phyloP scores from a whole-genome alignment of 2,797 vertebrate genomes.

The Bradypodion ventrale region DNA sequence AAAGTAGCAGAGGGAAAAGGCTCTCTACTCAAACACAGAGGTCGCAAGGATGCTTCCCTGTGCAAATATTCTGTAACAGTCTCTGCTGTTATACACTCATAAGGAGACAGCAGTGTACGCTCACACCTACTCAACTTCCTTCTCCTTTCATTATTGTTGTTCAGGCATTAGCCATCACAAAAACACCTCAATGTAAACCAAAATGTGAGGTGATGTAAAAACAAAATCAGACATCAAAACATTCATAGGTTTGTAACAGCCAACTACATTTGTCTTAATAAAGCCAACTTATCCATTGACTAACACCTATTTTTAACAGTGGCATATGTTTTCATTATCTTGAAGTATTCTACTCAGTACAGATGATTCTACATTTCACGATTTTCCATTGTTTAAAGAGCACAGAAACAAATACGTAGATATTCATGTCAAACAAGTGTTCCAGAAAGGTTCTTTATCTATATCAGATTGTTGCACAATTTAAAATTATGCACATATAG shows the following conservation, averaged over 20 bases:
- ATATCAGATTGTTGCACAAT: no score
- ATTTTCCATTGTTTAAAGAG: neutral
- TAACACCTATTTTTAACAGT: neutral
- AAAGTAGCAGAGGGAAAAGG: neutral
- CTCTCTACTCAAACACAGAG: neutral
- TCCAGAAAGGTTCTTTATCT: neutral
- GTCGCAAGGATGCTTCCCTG: neutral
- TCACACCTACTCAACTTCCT: neutral
- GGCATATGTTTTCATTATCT: neutral
- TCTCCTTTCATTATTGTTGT: neutral
- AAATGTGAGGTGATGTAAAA: neutral
- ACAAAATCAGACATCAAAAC: neutral
- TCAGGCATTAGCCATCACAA: neutral
- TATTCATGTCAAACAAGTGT: neutral
- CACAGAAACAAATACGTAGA: neutral
- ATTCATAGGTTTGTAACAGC: neutral
- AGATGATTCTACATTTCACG: neutral
- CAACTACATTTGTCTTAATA: conserved; percentile 6
- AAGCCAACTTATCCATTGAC: neutral
- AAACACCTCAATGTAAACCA: neutral
- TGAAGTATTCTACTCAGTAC: neutral
- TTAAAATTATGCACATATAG: no score
- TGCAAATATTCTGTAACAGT: neutral
- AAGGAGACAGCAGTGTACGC: neutral
- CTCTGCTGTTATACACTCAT: neutral